Percentiles rank a stretch among this genome's conserved stretches.
These are phyloP conservation scores for Lagodon rhomboides DNA, from an alignment of 2,797 vertebrate genomes.

Conservation along the genomic window DNA sequence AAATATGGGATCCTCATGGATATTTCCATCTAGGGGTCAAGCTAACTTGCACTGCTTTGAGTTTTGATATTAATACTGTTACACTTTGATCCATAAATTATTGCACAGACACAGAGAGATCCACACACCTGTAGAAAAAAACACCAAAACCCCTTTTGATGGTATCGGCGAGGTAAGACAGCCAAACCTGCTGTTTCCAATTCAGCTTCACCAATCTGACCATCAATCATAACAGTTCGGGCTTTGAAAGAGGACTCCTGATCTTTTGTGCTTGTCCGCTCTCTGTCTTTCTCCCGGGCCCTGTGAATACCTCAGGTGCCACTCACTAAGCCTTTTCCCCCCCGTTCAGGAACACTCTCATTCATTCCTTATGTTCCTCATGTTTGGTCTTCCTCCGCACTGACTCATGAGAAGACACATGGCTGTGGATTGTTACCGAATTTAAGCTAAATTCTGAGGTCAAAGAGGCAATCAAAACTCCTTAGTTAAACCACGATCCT, in stretches of 20 bases:
- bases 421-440: constrained; percentile 50
- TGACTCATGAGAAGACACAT: constrained; percentile 61
- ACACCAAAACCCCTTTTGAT: constrained; percentile 41
- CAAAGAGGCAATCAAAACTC: constrained; percentile 62
- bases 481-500: constrained; percentile 40
- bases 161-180: constrained; percentile 38
- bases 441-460: constrained; percentile 39
- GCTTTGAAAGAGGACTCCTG: constrained; percentile 63
- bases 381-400: constrained; percentile 61
- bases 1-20: not conserved
- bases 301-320: constrained; percentile 65
- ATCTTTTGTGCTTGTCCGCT: constrained; percentile 44
- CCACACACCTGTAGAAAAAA: constrained; percentile 33
- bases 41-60: too few species aligned
- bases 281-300: constrained; percentile 48
- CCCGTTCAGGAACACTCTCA: constrained; percentile 43
- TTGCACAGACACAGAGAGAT: constrained; percentile 3
- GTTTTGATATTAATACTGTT: not conserved
- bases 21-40: not conserved
- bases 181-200: constrained; percentile 69
- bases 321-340: constrained; percentile 33
- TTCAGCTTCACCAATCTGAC: constrained; percentile 49
- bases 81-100: not conserved
- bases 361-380: constrained; percentile 66
- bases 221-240: constrained; percentile 61